Conservation (phyloP, 2,888 invertebrate species). For the Busseola fusca region DNA sequence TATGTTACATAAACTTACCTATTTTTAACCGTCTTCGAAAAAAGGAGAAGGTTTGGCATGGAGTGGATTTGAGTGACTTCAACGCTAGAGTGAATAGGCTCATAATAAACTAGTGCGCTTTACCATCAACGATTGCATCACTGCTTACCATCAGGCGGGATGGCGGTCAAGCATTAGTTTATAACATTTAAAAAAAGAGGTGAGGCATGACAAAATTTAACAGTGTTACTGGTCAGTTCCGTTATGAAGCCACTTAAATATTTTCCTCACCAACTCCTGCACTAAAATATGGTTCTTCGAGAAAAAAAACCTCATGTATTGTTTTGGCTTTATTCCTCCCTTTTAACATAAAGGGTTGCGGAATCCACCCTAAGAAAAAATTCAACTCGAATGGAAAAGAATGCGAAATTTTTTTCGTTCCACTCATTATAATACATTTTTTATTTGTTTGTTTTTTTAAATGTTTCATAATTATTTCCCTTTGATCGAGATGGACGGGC, state of each 20-base stretch:
- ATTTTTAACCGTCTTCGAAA: no score
- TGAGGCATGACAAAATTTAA: no score
- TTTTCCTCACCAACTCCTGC: constrained; percentile 50
- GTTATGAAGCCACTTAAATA: background rate
- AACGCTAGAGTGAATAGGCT: no score
- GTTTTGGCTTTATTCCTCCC: constrained; percentile 72
- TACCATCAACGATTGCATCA: no score
- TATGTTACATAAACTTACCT: no score
- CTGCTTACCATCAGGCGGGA: no score
- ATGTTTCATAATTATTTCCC: constrained; percentile 68
- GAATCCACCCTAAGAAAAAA: constrained; percentile 79
- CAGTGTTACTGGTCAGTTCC: background rate
- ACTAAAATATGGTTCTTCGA: constrained; percentile 64
- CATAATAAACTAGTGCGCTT: no score
- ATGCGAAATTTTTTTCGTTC: constrained; percentile 74
- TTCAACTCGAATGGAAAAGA: constrained; percentile 76
- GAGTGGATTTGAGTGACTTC: no score
- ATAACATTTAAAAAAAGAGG: no score
- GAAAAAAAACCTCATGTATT: constrained; percentile 73
- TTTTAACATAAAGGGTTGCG: constrained; percentile 78
- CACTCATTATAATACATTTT: constrained; percentile 64
- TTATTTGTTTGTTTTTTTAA: constrained; percentile 67
- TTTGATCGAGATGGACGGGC: constrained; percentile 65
- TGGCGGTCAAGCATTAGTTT: no score
- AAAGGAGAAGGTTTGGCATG: no score